Base-by-base conservation (phyloP, 2,888 invertebrate species). In the Eupithecia inturbata region DNA sequence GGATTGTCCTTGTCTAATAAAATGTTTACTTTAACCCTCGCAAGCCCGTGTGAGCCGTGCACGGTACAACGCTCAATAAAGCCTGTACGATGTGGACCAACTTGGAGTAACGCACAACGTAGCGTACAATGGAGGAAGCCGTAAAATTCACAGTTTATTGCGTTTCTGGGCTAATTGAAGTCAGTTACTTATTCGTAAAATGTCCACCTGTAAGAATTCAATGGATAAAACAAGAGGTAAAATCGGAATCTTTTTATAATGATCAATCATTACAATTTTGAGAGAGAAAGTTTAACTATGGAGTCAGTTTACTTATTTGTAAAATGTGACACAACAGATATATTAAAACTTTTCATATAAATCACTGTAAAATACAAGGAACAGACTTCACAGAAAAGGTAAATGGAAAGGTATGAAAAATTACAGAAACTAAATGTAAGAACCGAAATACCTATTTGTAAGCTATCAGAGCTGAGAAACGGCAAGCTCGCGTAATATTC, bases 401-500 rank as follows among this genome's bases (percentile, higher is more conserved):
- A 28, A 28, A 60, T 60, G 28, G 9, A 28, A 62, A 19, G 31
- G 7, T 62, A 19, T 31, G 62, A 62, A 36, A 64, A 70, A 76
- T 64, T 10, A 64, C 36, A 64, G 31, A 62, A 62, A 36, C 64
- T 33, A 64, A 36, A 64, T 36, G 33, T 64, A 36, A 31, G 64
- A 64, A 64, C 33, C 31, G 33, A 64, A 36, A 64, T 64, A 36
- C 64, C 36, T 64, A 73, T 68, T 67, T 70, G 67, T 70, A 67
- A 67, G 64, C 62, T 62, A 67, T 74, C 73, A 57, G 70, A 74
- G 28, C 41, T 70, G 62, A 62, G 31, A 19, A 62, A 62, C 62
- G 62, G 62, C 49, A 19, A 28, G 57, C 64, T 28, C 45, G 70
- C 66, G 67, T 49, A 63, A 68, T 74, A 74, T 74, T 74, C 71